Evolutionary conservation across 2,797 vertebrate species (phyloP).

Genomic region (Cryptoprocta ferox): DNA sequence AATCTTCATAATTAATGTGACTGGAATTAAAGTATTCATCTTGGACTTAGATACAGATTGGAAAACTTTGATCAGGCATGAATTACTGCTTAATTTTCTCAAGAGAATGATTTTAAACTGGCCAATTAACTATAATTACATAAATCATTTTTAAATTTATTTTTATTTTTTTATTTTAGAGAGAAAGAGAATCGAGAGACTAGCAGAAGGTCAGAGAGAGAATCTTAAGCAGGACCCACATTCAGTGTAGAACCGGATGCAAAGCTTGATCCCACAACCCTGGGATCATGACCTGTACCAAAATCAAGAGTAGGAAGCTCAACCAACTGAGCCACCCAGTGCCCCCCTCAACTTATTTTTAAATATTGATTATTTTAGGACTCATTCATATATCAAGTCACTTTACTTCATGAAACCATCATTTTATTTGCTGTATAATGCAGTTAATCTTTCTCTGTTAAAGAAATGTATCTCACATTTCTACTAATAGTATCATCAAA

Average conservation of each 20-base stretch:
- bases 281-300: too few species aligned
- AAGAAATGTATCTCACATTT: neutral
- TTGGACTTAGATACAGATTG: neutral
- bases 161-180: neutral
- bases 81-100: neutral
- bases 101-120: neutral
- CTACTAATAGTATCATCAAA: neutral
- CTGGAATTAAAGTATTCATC: neutral
- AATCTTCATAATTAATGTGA: neutral
- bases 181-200: too few species aligned
- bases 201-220: too few species aligned
- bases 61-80: neutral
- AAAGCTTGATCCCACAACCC: too few species aligned
- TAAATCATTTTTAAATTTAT: neutral
- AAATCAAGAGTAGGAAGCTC: too few species aligned
- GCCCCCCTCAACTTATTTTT: neutral
- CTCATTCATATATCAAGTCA: neutral
- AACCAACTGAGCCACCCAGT: too few species aligned
- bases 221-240: too few species aligned
- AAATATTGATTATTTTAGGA: neutral
- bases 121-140: neutral
- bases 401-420: neutral
- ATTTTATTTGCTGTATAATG: neutral
- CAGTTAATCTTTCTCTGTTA: neutral
- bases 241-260: too few species aligned